Conservation (phyloP, 2,797 vertebrate species). For the Peromyscus attwateri region DNA sequence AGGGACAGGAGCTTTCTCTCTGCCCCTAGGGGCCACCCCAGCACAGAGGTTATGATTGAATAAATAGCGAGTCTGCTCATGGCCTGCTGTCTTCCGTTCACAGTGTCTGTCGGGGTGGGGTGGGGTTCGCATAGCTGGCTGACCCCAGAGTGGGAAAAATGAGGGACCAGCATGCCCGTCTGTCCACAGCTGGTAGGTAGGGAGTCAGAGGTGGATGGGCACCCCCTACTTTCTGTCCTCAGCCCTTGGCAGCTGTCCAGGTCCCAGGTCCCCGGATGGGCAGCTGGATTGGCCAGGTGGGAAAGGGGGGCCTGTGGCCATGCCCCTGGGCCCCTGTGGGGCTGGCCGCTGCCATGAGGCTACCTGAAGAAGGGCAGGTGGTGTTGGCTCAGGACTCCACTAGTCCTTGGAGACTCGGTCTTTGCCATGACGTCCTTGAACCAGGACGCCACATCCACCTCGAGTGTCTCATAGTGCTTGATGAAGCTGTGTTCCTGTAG, state of each 20-base stretch:
- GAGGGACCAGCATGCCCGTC: conserved; percentile 11
- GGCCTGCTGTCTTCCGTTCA: conserved; percentile 81
- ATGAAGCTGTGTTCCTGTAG: conserved; percentile 95
- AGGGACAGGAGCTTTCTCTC: conserved; percentile 70
- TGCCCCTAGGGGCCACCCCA: conserved; percentile 69
- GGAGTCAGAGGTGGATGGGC: conserved; percentile 48
- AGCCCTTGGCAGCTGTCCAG: conserved; percentile 68
- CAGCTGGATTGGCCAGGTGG: conserved; percentile 72
- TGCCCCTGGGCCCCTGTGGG: conserved; percentile 62
- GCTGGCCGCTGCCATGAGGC: conserved; percentile 83
- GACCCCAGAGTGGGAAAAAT: conserved; percentile 64
- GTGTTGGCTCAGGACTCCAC: conserved; percentile 94
- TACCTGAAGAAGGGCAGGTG: conserved; percentile 98
- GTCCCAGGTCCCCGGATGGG: conserved; percentile 74
- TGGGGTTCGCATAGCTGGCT: conserved; percentile 61
- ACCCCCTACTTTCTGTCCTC: conserved; percentile 75
- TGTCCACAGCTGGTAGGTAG: conserved; percentile 71
- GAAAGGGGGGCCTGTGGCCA: conserved; percentile 66
- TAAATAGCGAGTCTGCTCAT: conserved; percentile 79
- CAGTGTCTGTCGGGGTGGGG: conserved; percentile 81
- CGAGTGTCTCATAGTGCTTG: conserved; percentile 94
- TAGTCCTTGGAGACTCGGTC: conserved; percentile 97
- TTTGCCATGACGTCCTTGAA: conserved; percentile 97
- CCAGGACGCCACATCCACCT: conserved; percentile 97
- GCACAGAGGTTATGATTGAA: conserved; percentile 79